Percentiles rank a stretch among this genome's conserved stretches.
Evolutionary conservation across 2,888 invertebrate species (phyloP).

Genomic region (Amphipyra berbera): DNA sequence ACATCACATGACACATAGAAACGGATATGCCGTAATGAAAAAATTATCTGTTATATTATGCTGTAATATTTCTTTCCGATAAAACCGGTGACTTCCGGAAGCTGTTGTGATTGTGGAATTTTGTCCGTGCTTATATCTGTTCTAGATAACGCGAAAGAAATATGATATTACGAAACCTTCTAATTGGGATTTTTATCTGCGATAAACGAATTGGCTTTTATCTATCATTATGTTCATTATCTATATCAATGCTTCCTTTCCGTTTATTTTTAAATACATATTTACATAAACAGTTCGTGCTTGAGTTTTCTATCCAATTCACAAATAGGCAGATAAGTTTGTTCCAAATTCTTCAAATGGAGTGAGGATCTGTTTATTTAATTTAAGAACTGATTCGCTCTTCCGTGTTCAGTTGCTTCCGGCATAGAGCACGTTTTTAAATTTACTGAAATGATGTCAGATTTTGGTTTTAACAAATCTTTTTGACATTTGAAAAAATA

Average conservation of each 20-base stretch:
- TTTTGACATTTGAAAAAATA: not conserved
- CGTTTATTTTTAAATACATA: conserved; percentile 17
- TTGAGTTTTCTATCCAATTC: conserved; percentile 19
- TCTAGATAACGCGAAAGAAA: conserved; percentile 20
- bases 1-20: not conserved
- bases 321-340: conserved; percentile 30
- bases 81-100: conserved; percentile 34
- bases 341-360: conserved; percentile 41
- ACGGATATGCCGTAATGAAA: conserved; percentile 27
- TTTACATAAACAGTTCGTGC: conserved; percentile 30
- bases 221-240: conserved; percentile 6
- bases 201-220: conserved; percentile 17
- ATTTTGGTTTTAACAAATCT: conserved; percentile 10
- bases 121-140: conserved; percentile 1
- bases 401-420: conserved; percentile 44
- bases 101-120: conserved; percentile 15
- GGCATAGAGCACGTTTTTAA: conserved; percentile 42
- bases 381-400: conserved; percentile 38
- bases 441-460: conserved; percentile 11
- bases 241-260: conserved; percentile 10
- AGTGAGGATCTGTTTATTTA: conserved; percentile 36
- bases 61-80: conserved; percentile 19
- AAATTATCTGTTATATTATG: conserved; percentile 25
- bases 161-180: conserved; percentile 14
- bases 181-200: conserved; percentile 18